A percentile compares a stretch with the other conserved stretches of the same genome.
Conservation (phyloP, 2,113 vertebrate species). For the Pseudorectes ferrugineus region DNA sequence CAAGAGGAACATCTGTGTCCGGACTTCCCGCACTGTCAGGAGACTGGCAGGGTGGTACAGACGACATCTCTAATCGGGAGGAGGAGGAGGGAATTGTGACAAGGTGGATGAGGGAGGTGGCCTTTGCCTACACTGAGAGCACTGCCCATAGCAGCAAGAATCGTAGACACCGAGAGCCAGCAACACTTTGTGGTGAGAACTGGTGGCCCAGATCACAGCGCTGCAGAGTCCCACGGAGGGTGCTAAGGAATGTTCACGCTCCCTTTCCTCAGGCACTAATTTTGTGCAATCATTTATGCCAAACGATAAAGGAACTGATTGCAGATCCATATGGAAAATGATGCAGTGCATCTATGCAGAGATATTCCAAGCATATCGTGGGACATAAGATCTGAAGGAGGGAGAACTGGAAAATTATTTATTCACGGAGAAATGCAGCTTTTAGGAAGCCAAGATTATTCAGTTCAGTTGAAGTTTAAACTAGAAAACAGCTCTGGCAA, state of each 20-base stretch:
- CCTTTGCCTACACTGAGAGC: neutral
- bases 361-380: constrained; percentile 18
- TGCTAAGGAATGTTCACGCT: neutral
- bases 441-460: constrained; percentile 36
- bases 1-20: neutral
- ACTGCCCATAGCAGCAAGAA: neutral
- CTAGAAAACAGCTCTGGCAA: constrained; percentile 18
- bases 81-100: neutral
- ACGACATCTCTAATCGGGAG: neutral
- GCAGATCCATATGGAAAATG: constrained; percentile 18
- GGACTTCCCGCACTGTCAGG: neutral
- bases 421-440: constrained; percentile 14
- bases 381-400: constrained; percentile 54
- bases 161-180: fast-evolving
- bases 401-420: constrained; percentile 51
- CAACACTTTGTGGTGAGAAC: neutral
- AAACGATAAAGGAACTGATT: neutral
- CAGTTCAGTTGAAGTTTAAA: constrained; percentile 40
- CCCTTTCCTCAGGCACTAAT: neutral
- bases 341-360: neutral
- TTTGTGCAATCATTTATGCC: neutral
- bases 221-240: neutral
- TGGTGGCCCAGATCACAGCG: neutral
- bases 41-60: neutral
- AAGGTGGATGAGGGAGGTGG: neutral